These are phyloP conservation scores for Cosmia trapezina DNA, from an alignment of 2,888 invertebrate species.

Conservation along the genomic window DNA sequence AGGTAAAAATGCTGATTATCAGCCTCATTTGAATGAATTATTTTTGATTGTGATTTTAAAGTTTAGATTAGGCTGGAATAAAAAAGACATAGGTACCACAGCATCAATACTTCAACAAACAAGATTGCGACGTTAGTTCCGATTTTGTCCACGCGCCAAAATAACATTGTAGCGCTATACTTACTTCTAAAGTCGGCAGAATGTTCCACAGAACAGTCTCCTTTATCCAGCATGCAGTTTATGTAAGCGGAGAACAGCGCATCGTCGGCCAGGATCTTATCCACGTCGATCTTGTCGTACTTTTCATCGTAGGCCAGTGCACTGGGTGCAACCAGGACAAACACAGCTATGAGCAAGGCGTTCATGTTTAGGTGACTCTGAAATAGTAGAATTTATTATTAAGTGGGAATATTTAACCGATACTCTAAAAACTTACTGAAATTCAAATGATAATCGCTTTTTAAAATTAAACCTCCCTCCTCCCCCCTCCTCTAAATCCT, in stretches of 20 bases:
- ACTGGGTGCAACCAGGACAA: constrained; percentile 65
- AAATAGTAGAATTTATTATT: not conserved
- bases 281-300: constrained; percentile 82
- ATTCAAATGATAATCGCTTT: not conserved
- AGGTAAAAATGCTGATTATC: too few relatives aligned
- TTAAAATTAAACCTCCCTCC: too few relatives aligned
- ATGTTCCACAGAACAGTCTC: constrained; percentile 78
- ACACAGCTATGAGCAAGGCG: constrained; percentile 62
- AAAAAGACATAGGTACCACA: too few relatives aligned
- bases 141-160: not conserved
- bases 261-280: constrained; percentile 81
- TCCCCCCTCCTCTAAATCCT: too few relatives aligned
- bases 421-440: not conserved
- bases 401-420: not conserved
- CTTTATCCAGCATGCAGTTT: constrained; percentile 82
- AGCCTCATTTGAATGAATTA: too few relatives aligned
- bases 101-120: too few relatives aligned
- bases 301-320: constrained; percentile 80
- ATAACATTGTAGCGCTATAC: constrained; percentile 44
- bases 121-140: not conserved
- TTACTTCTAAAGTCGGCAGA: constrained; percentile 81
- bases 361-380: constrained; percentile 67
- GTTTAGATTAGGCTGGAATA: too few relatives aligned
- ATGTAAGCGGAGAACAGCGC: constrained; percentile 75
- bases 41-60: too few relatives aligned